These are phyloP conservation scores for Bovichtus variegatus DNA, from an alignment of 2,797 vertebrate species.

Conservation along the genomic window DNA sequence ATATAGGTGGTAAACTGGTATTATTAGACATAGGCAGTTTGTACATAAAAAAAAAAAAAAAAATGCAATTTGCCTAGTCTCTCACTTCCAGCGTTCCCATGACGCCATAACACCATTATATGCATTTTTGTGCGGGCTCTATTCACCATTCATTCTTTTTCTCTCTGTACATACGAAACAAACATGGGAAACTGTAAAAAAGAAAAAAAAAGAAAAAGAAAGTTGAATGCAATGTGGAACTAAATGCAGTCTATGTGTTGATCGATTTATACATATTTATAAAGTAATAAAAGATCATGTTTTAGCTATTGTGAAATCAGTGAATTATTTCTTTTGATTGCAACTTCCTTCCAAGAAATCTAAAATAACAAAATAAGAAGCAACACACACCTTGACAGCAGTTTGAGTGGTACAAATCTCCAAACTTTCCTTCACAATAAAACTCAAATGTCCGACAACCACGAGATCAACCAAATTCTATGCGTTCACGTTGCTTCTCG, in stretches of 20 bases:
- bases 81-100: too few species aligned
- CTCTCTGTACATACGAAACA: neutral
- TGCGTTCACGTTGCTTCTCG: constrained; percentile 40
- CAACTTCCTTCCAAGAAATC: neutral
- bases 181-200: neutral
- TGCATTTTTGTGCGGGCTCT: too few species aligned
- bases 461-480: constrained; percentile 61
- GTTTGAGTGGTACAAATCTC: neutral
- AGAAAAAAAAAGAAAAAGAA: neutral
- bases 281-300: neutral
- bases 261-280: neutral
- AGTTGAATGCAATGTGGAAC: neutral
- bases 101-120: too few species aligned
- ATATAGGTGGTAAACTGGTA: too few species aligned
- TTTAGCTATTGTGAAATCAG: neutral
- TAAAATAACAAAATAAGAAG: neutral
- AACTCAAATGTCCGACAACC: constrained; percentile 50
- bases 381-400: neutral
- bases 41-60: too few species aligned
- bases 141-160: neutral
- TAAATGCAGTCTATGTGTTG: too few species aligned
- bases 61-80: too few species aligned
- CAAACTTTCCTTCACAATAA: neutral
- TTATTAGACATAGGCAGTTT: too few species aligned
- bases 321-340: neutral